Conservation (phyloP, 2,888 invertebrate genomes). For the Pherbina coryleti region DNA sequence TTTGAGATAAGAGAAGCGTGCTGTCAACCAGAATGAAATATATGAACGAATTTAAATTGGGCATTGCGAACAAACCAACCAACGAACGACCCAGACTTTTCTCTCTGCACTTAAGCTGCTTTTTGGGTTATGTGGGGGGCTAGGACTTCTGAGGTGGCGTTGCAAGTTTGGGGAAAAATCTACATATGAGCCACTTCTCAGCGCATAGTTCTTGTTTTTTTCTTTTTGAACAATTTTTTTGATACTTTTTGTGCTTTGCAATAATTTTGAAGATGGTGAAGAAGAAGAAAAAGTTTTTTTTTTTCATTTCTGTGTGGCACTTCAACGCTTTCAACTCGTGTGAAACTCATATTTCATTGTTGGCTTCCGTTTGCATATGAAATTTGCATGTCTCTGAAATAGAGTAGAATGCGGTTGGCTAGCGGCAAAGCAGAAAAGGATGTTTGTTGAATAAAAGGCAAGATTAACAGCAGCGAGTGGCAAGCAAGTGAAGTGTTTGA, state of each 20-base stretch:
- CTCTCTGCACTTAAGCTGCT: slow-evolving; percentile 39
- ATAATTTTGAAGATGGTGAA: slow-evolving; percentile 2
- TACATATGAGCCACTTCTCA: slow-evolving; percentile 18
- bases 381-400: slow-evolving; percentile 41
- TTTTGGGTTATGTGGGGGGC: neutral
- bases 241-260: neutral
- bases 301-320: slow-evolving; percentile 25
- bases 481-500: neutral
- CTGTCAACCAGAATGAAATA: slow-evolving; percentile 79
- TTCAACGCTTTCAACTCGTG: slow-evolving; percentile 45
- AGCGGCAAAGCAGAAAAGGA: neutral
- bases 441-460: neutral
- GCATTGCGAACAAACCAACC: slow-evolving; percentile 53
- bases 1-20: slow-evolving; percentile 77
- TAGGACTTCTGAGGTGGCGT: neutral
- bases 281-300: slow-evolving; percentile 10
- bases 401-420: neutral
- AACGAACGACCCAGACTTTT: neutral
- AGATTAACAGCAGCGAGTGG: neutral
- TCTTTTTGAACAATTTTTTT: neutral
- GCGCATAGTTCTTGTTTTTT: neutral
- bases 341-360: slow-evolving; percentile 41
- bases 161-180: neutral
- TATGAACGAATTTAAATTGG: slow-evolving; percentile 71
- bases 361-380: slow-evolving; percentile 36